Base-by-base conservation (phyloP, 2,797 vertebrate genomes). In the Brachyalestes nurse region DNA sequence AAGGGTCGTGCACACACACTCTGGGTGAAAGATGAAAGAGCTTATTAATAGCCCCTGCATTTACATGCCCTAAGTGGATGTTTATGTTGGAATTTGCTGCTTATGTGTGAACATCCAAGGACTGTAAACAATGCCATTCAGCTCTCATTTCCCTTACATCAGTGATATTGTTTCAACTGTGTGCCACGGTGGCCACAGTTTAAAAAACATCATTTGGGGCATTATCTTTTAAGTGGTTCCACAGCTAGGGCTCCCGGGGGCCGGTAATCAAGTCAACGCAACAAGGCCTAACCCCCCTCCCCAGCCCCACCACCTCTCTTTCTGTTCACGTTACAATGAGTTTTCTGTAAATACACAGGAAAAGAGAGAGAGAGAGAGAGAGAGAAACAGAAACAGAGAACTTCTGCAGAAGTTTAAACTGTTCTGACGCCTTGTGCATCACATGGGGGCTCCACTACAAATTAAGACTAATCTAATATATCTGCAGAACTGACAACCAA, bases 61-160 rank as follows among this genome's bases (percentile, higher is more conserved):
- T 95, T 95, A 94, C 93, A 95, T 93, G 91, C 85, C 89, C 90
- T 90, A 91, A 93, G 91, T 95, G 93, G 93, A 94, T 94, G 95
- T 95, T 95, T 95, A 95, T 94, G 92, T 91, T 95, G 93, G 93
- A 95, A 94, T 93, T 93, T 93, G 91, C 91, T 93, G 93, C 91
- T 93, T 91, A 94, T 94, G 94, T 94, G 93, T 94, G 95, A 95
- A 95, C 93, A 94, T 93, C 90, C 92, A 95, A 91, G 91, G 91
- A 90, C 89, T 94, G 93, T 95, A 95, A 95, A 95, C 94, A 95
- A 85, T 89, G 85, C 93, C 92, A 94, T 95, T 95, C 93, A 93
- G 87, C 90, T 91, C 93, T 91, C 93, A 92, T 95, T 95, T 95
- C 95, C 95, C 91, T 94, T 93, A 95, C 95, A 95, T 95, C 94